Evolutionary conservation across 2,113 vertebrate genomes (phyloP).

Genomic region (Sialia sialis): DNA sequence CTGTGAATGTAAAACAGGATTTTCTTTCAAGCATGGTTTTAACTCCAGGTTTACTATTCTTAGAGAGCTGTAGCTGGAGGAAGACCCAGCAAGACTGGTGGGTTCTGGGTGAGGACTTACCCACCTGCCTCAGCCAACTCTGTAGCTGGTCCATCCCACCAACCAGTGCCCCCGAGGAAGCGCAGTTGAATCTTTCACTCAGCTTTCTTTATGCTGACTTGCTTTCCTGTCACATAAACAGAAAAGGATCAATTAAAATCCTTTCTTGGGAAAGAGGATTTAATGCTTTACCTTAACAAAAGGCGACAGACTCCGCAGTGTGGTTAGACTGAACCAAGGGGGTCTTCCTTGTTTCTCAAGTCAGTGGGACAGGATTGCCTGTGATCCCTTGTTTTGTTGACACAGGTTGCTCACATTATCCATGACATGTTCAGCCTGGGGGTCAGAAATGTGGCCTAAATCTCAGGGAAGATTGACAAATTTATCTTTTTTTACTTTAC

Average conservation of each 20-base stretch:
- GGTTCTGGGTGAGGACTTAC: background rate
- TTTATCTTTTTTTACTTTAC: background rate
- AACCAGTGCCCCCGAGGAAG: background rate
- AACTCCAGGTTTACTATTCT: background rate
- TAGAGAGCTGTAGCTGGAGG: background rate
- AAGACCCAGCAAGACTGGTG: background rate
- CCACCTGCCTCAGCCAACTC: fast-evolving
- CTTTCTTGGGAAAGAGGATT: background rate
- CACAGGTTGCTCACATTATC: background rate
- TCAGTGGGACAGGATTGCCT: background rate
- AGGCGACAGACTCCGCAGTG: background rate
- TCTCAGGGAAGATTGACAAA: background rate
- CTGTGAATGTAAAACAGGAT: background rate
- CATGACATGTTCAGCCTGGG: background rate
- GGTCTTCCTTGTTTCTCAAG: background rate
- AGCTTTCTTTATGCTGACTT: background rate
- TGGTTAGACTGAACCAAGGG: background rate
- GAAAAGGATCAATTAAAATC: background rate
- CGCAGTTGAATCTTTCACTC: background rate
- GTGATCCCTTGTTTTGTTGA: background rate
- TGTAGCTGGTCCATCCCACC: background rate
- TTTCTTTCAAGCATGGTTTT: background rate
- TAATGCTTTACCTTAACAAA: background rate
- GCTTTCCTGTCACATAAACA: background rate
- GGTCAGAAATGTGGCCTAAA: background rate